Conservation (phyloP, 2,888 invertebrate genomes). For the Yponomeuta plumbellus region DNA sequence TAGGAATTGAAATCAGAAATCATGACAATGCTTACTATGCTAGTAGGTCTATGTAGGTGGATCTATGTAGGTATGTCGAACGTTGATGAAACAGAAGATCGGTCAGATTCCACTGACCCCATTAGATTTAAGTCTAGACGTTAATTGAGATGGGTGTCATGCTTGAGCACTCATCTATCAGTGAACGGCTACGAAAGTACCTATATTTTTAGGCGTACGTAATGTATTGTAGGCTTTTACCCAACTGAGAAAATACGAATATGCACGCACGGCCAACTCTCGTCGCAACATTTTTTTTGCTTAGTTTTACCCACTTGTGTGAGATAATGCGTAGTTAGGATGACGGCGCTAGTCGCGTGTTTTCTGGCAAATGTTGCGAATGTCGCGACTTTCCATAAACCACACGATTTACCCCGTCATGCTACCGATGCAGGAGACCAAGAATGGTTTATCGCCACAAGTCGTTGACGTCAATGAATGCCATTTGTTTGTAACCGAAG, state of each 20-base stretch:
- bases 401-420: too few species aligned
- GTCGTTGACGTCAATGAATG: background rate
- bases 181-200: background rate
- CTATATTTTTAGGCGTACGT: too few species aligned
- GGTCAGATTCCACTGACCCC: slow-evolving; percentile 45
- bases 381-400: too few species aligned
- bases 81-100: slow-evolving; percentile 24
- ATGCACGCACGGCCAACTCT: too few species aligned
- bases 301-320: too few species aligned
- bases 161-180: background rate
- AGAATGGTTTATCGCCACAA: background rate
- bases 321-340: too few species aligned
- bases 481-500: background rate
- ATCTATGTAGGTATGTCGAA: slow-evolving; percentile 18
- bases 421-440: too few species aligned
- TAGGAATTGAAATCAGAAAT: background rate
- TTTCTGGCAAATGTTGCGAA: too few species aligned
- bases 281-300: too few species aligned
- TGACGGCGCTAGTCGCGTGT: too few species aligned
- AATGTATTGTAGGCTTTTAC: background rate
- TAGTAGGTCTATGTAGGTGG: too few species aligned
- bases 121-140: slow-evolving; percentile 43
- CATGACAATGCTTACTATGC: background rate
- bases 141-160: background rate
- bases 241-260: background rate